Evolutionary conservation across 2,797 vertebrate genomes (phyloP), one percentile per base, ranked within the genome.

Genomic region (Tapera naevia): DNA sequence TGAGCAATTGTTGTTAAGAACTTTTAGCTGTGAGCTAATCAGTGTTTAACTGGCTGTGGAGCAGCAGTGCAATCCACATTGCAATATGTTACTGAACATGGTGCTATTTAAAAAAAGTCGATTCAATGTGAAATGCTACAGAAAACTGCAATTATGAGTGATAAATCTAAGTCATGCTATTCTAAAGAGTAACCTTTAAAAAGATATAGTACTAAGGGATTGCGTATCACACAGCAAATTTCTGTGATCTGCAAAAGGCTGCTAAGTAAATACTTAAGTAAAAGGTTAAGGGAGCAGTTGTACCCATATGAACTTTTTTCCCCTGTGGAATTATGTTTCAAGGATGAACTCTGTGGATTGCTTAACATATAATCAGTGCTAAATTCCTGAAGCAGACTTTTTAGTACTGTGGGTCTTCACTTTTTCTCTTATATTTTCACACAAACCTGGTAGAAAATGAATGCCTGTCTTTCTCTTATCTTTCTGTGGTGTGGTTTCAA

Each of bases 41-140:
- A 82, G 32, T 67, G 69, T 62, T 89, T 87, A 89, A 79, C 80
- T 91, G 71, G 13, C 48, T 89, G 28, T 72, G 76, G 35, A 91
- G 11, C 28, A 86, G 50, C 58, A 80, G 35, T 30, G 43, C 23
- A 89, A 80, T 85, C 72, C 7, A 1, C 21, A 45, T 23, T 64
- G 14, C 53, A 92, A 88, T 91, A 66, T 89, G 66, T 51, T 76
- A 61, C 43, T 69, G 41, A 95, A 87, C 21, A 27, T 30, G 33
- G 5, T 57, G 25, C 8, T 78, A 41, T 78, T 73, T 46, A 78
- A 93, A 89, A 54, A 64, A 64, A 61, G 10, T 50, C 51, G 57
- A 21, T 37, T 79, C 58, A 88, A 82, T 41, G 45, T 15, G 17
- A 87, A 89, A 71, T 61, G 30, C 50, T 74, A 37, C 22, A 54